Base-by-base conservation (phyloP, 2,888 invertebrate species). In the Pilophorus perplexus region DNA sequence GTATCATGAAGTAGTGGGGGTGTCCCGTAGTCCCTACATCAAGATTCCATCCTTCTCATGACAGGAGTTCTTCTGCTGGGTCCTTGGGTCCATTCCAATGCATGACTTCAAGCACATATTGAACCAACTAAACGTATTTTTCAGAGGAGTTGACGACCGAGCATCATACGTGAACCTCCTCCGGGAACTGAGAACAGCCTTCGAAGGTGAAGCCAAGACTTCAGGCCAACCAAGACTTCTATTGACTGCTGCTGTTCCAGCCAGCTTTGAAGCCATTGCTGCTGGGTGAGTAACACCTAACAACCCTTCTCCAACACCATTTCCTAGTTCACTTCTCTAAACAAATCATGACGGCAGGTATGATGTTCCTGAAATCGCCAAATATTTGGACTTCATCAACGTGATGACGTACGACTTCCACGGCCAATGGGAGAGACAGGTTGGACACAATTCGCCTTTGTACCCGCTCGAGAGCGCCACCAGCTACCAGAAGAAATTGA, bases 331-430 rank as follows among this genome's bases (percentile, higher is more conserved):
- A 12, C 33, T 33, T 33, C n/a, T 33, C 33, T 33, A 12, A 8
- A 12, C 33, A 8, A 33, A 33, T 42, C 42, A 10, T 42, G 5
- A 6, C 12, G n/a, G 42, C 71, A 82, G 82, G 4, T 94, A 94
- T 73, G 94, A 94, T 73, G 93, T 94, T 0, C 90, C 91, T 0
- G 94, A 94, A 78, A 91, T 95, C 71, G 88, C 93, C 3, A 94
- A 94, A 79, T 94, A 92, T 75, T 81, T 94, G 74, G 94, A 95
- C 78, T 93, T 90, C 75, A 92, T 94, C 76, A 94, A 93, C 76
- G 89, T 94, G 8, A 93, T 94, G 93, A 93, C 93, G 0, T 95
- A 94, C 75, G 94, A 94, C 77, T 94, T 94, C 83, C 93, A 93
- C 75, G 94, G 94, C 0, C 92, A 93, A 76, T 94, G 93, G 93